Evolutionary conservation across 2,797 vertebrate genomes (phyloP).

Genomic region (Rachycentron canadum): DNA sequence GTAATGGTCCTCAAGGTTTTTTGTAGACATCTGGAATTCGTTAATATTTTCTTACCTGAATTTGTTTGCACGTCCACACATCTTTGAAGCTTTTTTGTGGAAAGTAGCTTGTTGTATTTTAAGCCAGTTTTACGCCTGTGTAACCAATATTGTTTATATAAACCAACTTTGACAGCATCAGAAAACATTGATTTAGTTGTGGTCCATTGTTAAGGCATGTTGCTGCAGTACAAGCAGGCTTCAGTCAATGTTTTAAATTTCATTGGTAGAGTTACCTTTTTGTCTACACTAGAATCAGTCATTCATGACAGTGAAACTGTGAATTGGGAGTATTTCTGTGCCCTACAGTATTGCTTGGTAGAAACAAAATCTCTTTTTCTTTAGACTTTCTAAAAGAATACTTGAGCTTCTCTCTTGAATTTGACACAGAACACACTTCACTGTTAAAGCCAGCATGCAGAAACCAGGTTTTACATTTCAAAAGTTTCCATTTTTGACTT

Average conservation of each 20-base stretch:
- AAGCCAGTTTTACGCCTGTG: not conserved
- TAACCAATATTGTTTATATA: not conserved
- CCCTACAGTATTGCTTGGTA: not conserved
- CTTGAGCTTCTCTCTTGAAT: not conserved
- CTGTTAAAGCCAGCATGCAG: slow-evolving; percentile 4
- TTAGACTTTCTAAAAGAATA: not conserved
- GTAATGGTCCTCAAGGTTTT: not conserved
- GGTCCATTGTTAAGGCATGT: not conserved
- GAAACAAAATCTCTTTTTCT: not conserved
- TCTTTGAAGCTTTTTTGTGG: not conserved
- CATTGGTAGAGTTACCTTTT: not conserved
- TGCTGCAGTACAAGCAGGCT: slow-evolving; percentile 14
- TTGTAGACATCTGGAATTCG: not conserved
- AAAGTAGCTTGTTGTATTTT: not conserved
- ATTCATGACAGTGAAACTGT: not conserved
- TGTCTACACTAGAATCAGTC: not conserved
- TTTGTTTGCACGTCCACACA: not conserved
- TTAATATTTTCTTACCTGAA: not conserved
- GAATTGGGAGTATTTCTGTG: not conserved
- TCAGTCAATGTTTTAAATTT: not conserved
- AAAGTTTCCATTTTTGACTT: slow-evolving; percentile 12
- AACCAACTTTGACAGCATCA: not conserved
- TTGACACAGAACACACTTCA: not conserved
- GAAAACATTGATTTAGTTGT: no score
- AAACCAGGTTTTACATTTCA: not conserved